A percentile compares a stretch with the other conserved stretches of the same genome.
Conservation (phyloP, 2,113 vertebrate genomes). For the Dicerorhinus sumatrensis region DNA sequence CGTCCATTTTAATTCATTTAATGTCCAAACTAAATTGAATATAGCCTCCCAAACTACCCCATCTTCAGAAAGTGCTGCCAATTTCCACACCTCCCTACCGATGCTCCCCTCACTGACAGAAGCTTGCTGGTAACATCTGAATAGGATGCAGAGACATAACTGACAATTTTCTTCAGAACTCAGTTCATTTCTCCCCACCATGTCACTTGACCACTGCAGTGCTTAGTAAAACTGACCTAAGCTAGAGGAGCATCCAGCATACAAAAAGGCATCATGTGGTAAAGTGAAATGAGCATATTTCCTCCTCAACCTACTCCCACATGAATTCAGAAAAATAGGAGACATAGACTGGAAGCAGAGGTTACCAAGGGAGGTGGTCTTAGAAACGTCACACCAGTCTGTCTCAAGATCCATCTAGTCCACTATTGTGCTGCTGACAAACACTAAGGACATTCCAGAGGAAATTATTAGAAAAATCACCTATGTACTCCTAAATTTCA, state of each 20-base stretch:
- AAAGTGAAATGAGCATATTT: not conserved
- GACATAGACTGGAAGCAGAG: not conserved
- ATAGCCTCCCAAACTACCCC: constrained; percentile 38
- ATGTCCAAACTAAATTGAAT: constrained; percentile 65
- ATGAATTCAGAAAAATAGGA: not conserved
- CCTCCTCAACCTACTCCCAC: not conserved
- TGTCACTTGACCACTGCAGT: not conserved
- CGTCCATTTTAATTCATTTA: constrained; percentile 75
- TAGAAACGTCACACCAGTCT: not conserved
- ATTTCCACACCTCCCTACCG: constrained; percentile 20
- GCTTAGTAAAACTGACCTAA: not conserved
- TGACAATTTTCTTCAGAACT: not conserved
- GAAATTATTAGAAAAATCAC: not conserved
- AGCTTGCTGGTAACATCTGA: constrained; percentile 5
- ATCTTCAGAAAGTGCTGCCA: constrained; percentile 48
- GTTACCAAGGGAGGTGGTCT: not conserved
- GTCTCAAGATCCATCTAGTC: not conserved
- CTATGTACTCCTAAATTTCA: not conserved
- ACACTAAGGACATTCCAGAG: not conserved
- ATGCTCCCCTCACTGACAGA: constrained; percentile 21
- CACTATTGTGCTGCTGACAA: not conserved
- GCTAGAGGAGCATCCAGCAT: not conserved
- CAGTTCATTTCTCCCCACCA: not conserved
- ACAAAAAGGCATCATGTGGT: not conserved
- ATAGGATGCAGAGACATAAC: not conserved